A percentile compares a stretch with the other conserved stretches of the same genome.
phyloP scores from a whole-genome alignment of 2,797 vertebrate species.

The Rallus crepitans region DNA sequence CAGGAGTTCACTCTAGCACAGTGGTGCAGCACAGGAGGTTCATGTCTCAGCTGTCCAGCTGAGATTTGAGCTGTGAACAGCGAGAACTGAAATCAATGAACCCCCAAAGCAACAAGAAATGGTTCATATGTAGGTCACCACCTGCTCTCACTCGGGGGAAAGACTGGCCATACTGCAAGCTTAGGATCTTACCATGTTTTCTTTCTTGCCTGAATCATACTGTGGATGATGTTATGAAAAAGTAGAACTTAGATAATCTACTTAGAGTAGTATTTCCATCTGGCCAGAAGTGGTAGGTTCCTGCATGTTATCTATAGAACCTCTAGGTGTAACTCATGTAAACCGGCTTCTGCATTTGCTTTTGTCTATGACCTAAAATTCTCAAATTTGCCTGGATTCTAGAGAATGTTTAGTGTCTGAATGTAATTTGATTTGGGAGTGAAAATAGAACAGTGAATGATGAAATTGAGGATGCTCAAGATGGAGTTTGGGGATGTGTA shows the following conservation, averaged over 20 bases:
- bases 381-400: background rate
- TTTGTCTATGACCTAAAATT: background rate
- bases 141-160: slow-evolving; percentile 17
- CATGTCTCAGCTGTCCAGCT: background rate
- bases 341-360: background rate
- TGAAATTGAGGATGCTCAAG: background rate
- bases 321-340: background rate
- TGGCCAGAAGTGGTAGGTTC: background rate
- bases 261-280: background rate
- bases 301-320: background rate
- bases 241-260: background rate
- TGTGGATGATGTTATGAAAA: background rate
- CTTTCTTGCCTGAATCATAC: background rate
- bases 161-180: background rate
- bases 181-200: background rate
- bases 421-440: background rate
- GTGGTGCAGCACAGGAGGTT: background rate
- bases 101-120: background rate
- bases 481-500: background rate
- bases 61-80: background rate
- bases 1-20: background rate
- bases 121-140: slow-evolving; percentile 11
- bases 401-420: background rate
- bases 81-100: background rate
- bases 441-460: background rate